phyloP scores from a whole-genome alignment of 2,888 invertebrate genomes.

The Crossocerus cetratus region DNA sequence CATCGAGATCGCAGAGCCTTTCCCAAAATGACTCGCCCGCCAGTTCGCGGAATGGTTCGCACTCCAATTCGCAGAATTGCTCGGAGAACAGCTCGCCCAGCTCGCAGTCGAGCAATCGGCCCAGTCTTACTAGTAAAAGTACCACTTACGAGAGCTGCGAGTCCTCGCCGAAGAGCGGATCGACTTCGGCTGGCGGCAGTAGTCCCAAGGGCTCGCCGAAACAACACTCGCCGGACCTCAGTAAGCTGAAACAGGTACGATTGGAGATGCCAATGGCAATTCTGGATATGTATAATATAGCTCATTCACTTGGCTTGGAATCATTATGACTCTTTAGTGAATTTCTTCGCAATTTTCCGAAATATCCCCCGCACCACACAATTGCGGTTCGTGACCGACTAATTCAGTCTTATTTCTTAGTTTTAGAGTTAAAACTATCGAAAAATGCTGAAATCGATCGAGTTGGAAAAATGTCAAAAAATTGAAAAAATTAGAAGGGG shows the following conservation, averaged over 20 bases:
- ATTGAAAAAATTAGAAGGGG: too few species aligned
- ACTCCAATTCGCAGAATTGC: slow-evolving; percentile 35
- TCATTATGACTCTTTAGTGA: too few species aligned
- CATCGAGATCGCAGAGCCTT: slow-evolving; percentile 52
- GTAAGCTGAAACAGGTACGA: slow-evolving; percentile 67
- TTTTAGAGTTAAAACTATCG: too few species aligned
- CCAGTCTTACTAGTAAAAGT: slow-evolving; percentile 48
- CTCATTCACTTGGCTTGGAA: too few species aligned
- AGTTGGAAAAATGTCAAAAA: too few species aligned
- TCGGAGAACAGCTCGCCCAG: slow-evolving; percentile 38
- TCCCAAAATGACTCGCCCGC: slow-evolving; percentile 44
- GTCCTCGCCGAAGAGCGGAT: slow-evolving; percentile 60
- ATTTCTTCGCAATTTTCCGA: too few species aligned
- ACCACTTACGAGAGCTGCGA: slow-evolving; percentile 64
- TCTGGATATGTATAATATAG: too few species aligned
- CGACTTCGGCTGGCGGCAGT: slow-evolving; percentile 46
- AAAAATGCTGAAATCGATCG: too few species aligned
- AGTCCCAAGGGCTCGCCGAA: slow-evolving; percentile 53
- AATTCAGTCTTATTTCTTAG: too few species aligned
- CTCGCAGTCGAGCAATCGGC: slow-evolving; percentile 32
- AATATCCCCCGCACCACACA: too few species aligned
- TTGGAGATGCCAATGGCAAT: too few species aligned
- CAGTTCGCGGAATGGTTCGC: slow-evolving; percentile 43
- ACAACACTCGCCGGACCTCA: slow-evolving; percentile 58
- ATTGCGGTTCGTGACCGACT: too few species aligned